These are phyloP conservation scores for Drosophila eugracilis DNA, from an alignment of 1,140 invertebrate genomes.

Conservation along the genomic window DNA sequence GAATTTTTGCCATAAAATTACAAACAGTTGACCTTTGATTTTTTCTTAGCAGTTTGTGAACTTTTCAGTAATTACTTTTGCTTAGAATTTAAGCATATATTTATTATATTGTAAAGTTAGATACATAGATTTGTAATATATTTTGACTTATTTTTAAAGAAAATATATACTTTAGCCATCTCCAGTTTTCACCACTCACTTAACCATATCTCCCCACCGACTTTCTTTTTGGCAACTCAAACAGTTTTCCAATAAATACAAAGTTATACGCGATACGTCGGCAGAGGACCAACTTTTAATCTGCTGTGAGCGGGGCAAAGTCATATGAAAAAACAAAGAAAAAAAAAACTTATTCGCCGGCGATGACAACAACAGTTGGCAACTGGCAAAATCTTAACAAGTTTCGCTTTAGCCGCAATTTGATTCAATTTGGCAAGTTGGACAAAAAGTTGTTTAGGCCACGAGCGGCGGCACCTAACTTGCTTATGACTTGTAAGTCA, in stretches of 20 bases:
- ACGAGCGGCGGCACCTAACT: slow-evolving; percentile 64
- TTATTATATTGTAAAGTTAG: too few relatives aligned
- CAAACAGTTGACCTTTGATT: too few relatives aligned
- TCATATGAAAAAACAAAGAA: too few relatives aligned
- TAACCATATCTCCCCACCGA: background rate
- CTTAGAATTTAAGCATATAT: too few relatives aligned
- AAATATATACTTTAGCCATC: slow-evolving; percentile 15
- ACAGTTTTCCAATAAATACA: slow-evolving; percentile 43
- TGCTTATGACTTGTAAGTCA: slow-evolving; percentile 76
- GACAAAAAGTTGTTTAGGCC: slow-evolving; percentile 62
- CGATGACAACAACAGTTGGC: slow-evolving; percentile 46
- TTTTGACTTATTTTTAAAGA: background rate
- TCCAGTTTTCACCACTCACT: slow-evolving; percentile 11
- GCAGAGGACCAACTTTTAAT: slow-evolving; percentile 54
- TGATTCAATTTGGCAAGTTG: slow-evolving; percentile 74
- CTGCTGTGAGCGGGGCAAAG: slow-evolving; percentile 28
- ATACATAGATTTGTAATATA: background rate
- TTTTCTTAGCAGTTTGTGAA: background rate
- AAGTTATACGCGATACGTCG: slow-evolving; percentile 16
- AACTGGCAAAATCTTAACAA: slow-evolving; percentile 74
- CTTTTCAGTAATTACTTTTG: too few relatives aligned
- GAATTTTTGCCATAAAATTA: background rate
- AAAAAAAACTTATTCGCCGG: slow-evolving; percentile 21
- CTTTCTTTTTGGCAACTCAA: slow-evolving; percentile 24
- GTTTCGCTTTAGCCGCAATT: slow-evolving; percentile 72